These are phyloP conservation scores for Arrhamphus sclerolepis DNA, from an alignment of 2,797 vertebrate genomes.

Conservation along the genomic window DNA sequence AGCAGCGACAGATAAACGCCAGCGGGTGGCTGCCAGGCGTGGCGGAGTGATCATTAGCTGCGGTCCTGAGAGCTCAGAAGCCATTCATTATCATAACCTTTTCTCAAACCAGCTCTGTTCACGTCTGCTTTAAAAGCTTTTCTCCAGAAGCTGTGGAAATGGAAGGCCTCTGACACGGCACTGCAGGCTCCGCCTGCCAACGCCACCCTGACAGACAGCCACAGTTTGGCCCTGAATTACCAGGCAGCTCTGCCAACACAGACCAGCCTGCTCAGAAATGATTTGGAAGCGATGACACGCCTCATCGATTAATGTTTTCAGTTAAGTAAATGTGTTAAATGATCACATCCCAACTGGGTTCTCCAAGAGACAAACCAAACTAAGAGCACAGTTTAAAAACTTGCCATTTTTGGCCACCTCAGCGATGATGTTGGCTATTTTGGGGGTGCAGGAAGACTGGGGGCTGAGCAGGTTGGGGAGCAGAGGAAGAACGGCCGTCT, in stretches of 20 bases:
- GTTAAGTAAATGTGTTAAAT: no score
- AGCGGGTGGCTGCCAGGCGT: constrained; percentile 61
- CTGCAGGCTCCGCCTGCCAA: constrained; percentile 7
- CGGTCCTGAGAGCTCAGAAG: constrained; percentile 55
- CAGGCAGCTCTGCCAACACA: no score
- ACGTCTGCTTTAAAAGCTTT: constrained; percentile 43
- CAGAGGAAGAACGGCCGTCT: constrained; percentile 88
- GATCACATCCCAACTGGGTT: no score
- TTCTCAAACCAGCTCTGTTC: constrained; percentile 41
- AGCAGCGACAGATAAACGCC: constrained; percentile 64
- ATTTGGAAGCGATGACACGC: no score
- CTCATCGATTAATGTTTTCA: no score
- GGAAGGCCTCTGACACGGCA: constrained; percentile 20
- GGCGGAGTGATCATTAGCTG: constrained; percentile 64
- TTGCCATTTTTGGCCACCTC: constrained; percentile 99
- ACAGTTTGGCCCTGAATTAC: no score
- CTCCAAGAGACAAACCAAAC: no score
- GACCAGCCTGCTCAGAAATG: no score
- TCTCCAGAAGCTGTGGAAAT: constrained; percentile 29
- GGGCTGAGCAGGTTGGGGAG: constrained; percentile 87
- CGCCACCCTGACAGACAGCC: background rate
- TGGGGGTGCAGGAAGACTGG: constrained; percentile 90
- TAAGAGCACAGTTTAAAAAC: constrained; percentile 54
- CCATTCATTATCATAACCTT: constrained; percentile 69
- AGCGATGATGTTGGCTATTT: constrained; percentile 97